Evolutionary conservation across 2,113 vertebrate species (phyloP).

Genomic region (Mirounga angustirostris): DNA sequence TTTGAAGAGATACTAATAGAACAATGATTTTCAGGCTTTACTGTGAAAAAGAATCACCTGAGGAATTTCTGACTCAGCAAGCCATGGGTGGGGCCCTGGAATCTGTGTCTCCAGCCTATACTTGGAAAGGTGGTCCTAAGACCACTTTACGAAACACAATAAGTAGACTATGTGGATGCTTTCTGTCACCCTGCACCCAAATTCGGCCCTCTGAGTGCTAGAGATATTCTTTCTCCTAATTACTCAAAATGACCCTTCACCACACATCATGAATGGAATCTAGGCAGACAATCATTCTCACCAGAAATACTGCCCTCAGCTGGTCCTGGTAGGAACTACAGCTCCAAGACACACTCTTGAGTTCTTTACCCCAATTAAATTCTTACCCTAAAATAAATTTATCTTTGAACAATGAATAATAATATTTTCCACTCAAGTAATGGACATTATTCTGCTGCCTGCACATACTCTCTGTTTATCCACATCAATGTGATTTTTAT

Average conservation of each 20-base stretch:
- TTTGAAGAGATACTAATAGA: background rate
- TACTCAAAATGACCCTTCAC: background rate
- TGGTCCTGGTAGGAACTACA: slow-evolving; percentile 47
- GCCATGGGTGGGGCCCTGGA: background rate
- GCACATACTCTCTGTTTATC: background rate
- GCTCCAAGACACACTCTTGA: background rate
- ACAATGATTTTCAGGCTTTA: background rate
- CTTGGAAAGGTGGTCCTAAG: background rate
- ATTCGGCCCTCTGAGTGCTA: background rate
- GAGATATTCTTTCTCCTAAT: background rate
- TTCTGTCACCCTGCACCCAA: background rate
- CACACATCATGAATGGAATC: background rate
- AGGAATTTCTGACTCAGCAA: background rate
- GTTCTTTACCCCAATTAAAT: background rate
- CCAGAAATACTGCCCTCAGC: slow-evolving; percentile 53
- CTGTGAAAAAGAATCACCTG: background rate
- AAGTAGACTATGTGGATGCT: background rate
- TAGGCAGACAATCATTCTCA: background rate
- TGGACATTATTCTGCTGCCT: background rate
- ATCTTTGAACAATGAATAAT: slow-evolving; percentile 24
- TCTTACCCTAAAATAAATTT: background rate
- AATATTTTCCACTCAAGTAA: slow-evolving; percentile 33
- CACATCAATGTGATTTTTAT: slow-evolving; percentile 15
- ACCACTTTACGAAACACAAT: background rate
- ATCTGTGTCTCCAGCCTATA: background rate